phyloP scores from a whole-genome alignment of 2,113 vertebrate species.

The Platysternon megacephalum region DNA sequence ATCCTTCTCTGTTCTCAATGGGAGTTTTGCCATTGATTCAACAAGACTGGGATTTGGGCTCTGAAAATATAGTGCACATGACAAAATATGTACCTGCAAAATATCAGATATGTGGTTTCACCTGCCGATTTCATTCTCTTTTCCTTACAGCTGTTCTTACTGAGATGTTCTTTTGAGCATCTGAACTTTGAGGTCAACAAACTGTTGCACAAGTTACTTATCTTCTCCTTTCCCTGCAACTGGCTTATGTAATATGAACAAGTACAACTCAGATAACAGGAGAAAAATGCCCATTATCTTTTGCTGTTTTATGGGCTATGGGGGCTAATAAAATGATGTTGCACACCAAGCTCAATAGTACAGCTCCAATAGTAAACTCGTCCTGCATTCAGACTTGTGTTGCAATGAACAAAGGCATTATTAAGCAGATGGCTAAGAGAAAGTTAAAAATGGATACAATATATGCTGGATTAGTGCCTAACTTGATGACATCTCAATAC shows the following conservation, averaged over 20 bases:
- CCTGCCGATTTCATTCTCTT: background rate
- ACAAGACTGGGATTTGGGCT: slow-evolving; percentile 13
- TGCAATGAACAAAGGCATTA: background rate
- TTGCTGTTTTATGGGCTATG: fast-evolving
- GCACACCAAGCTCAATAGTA: background rate
- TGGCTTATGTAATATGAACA: background rate
- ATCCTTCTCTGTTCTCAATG: background rate
- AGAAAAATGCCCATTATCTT: background rate
- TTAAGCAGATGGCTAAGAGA: background rate
- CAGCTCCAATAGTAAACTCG: background rate
- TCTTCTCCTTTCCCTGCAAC: slow-evolving; percentile 7
- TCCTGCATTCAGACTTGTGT: background rate
- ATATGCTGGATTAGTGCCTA: background rate
- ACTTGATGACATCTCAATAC: slow-evolving; percentile 20
- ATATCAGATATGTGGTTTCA: slow-evolving; percentile 35
- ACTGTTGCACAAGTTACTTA: slow-evolving; percentile 12
- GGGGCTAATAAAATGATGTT: background rate
- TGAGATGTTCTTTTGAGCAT: slow-evolving; percentile 36
- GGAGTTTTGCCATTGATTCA: slow-evolving; percentile 49
- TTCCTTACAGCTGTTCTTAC: slow-evolving; percentile 22
- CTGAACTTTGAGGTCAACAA: slow-evolving; percentile 43
- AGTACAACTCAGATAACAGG: background rate
- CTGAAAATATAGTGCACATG: background rate
- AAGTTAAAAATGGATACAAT: background rate
- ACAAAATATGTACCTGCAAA: slow-evolving; percentile 32